These are phyloP conservation scores for Xylocopa sonorina DNA, from an alignment of 1,140 invertebrate species.

Conservation along the genomic window DNA sequence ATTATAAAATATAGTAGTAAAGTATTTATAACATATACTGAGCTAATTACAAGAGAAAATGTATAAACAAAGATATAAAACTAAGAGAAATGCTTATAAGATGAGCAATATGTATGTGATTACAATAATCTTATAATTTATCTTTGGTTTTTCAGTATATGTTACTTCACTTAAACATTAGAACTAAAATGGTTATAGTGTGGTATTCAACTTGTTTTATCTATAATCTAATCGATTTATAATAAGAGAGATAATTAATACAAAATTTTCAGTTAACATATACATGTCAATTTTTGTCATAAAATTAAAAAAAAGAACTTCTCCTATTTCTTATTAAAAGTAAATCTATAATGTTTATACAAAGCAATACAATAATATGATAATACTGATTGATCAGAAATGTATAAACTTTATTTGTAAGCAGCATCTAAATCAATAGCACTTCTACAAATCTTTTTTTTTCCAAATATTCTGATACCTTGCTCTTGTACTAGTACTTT, in stretches of 20 bases:
- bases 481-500: not conserved
- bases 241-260: not conserved
- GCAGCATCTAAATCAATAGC: not conserved
- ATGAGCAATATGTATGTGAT: conserved; percentile 34
- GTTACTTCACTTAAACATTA: not conserved
- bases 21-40: not conserved
- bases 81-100: conserved; percentile 11
- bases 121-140: conserved; percentile 29
- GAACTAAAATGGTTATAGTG: not conserved
- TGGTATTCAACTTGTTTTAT: not conserved
- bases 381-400: conserved; percentile 41
- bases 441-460: not conserved
- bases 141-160: conserved; percentile 23
- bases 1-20: conserved; percentile 30
- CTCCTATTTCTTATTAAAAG: conserved; percentile 15
- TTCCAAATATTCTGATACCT: not conserved
- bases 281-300: no score
- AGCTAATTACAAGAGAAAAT: conserved; percentile 38
- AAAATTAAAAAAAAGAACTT: not conserved
- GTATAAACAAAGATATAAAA: conserved; percentile 25
- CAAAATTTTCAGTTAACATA: not conserved
- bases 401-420: not conserved
- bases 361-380: conserved; percentile 32
- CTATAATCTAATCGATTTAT: not conserved
- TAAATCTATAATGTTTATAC: conserved; percentile 11